Evolutionary conservation across 2,113 vertebrate species (phyloP).

Genomic region (Mastomys coucha): DNA sequence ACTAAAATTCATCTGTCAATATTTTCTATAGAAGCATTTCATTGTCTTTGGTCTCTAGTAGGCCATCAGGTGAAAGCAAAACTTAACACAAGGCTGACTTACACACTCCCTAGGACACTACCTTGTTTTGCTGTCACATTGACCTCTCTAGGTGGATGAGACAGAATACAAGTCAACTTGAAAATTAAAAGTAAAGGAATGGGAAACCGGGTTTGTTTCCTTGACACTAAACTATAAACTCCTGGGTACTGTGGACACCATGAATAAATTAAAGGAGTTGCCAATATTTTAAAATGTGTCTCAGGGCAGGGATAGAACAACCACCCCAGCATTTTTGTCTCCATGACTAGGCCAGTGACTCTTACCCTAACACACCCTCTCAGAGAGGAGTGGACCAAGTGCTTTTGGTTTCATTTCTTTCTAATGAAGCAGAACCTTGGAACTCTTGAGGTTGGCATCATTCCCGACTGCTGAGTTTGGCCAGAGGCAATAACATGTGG

Average conservation of each 20-base stretch:
- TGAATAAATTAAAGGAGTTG: neutral
- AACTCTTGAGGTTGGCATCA: slow-evolving; percentile 43
- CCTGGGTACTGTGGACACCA: neutral
- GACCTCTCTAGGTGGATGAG: neutral
- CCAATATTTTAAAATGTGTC: neutral
- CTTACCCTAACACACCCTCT: slow-evolving; percentile 6
- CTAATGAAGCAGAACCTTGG: slow-evolving; percentile 38
- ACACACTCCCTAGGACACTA: neutral
- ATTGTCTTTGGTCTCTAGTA: neutral
- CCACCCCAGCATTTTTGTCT: slow-evolving; percentile 15
- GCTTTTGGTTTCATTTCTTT: slow-evolving; percentile 23
- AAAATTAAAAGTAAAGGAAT: neutral
- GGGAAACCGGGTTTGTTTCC: neutral
- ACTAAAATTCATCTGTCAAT: neutral
- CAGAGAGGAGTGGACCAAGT: neutral
- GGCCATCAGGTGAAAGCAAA: neutral
- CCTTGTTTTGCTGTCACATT: neutral
- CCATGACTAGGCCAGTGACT: neutral
- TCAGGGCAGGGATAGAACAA: neutral
- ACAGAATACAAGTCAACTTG: neutral
- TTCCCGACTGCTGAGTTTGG: slow-evolving; percentile 38
- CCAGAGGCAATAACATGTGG: neutral
- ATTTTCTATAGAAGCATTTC: neutral
- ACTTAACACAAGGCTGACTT: neutral
- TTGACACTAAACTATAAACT: slow-evolving; percentile 6